Percentiles rank a stretch among this genome's conserved stretches.
phyloP scores from a whole-genome alignment of 2,797 vertebrate species.

The Diplodus puntazzo region DNA sequence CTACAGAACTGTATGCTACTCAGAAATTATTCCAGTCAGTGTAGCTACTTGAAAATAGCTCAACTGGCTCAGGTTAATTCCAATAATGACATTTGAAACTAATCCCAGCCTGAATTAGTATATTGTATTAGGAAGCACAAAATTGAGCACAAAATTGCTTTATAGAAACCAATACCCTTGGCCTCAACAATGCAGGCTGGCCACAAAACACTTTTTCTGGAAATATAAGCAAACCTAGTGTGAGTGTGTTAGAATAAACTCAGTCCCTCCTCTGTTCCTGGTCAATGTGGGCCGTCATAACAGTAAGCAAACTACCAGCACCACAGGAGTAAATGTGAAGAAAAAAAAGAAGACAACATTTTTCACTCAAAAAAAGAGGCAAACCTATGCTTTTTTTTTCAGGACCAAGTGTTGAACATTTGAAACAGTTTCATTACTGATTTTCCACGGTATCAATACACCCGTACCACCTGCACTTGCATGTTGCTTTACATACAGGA shows the following conservation, averaged over 20 bases:
- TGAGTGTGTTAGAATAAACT: constrained; percentile 30
- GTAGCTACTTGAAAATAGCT: constrained; percentile 29
- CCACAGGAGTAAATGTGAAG: background rate
- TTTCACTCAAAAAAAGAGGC: background rate
- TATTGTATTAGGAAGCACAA: constrained; percentile 54
- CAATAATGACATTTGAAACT: constrained; percentile 50
- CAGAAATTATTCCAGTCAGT: constrained; percentile 21
- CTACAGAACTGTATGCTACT: constrained; percentile 38
- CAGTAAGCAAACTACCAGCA: background rate
- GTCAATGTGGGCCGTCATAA: constrained; percentile 2
- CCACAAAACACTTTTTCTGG: constrained; percentile 22
- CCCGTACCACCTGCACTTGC: too few species aligned
- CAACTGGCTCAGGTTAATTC: constrained; percentile 19
- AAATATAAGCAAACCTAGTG: constrained; percentile 50
- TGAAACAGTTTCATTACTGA: too few species aligned
- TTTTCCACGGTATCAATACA: too few species aligned
- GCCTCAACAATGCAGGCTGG: constrained; percentile 25
- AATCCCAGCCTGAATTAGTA: constrained; percentile 46
- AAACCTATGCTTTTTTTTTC: too few species aligned
- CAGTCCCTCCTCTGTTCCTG: background rate
- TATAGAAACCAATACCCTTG: constrained; percentile 46
- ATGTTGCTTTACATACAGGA: too few species aligned
- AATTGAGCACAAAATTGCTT: constrained; percentile 48
- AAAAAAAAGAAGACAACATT: background rate
- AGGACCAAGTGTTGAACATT: too few species aligned